Base-by-base conservation (phyloP, 2,888 invertebrate species). In the Drosophila hamatofila region DNA sequence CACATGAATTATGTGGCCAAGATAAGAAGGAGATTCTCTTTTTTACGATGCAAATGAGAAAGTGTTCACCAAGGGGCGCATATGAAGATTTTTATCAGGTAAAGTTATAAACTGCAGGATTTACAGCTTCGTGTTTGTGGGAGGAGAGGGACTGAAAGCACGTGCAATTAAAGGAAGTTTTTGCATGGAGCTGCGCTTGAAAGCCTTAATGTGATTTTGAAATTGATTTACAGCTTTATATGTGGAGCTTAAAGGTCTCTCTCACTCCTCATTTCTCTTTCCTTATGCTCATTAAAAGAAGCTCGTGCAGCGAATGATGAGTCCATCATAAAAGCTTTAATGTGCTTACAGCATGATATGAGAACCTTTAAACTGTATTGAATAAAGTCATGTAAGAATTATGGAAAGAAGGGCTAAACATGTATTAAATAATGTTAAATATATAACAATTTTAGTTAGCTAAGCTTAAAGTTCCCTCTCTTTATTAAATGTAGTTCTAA, bases 1-100 rank as follows among this genome's bases (percentile, higher is more conserved):
- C 52, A 75, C 56, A 73, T 83, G 88, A 88, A 69, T 88, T 83
- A 86, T 86, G 62, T 25, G 39, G n/a, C 16, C 4, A 25, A 37
- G 62, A 72, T 62, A 73, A 58, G 18, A 4, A 51, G 27, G 49
- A 2, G 39, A 52, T 69, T 70, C 58, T 11, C 16, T 14, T 8
- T 44, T 18, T 57, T 23, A 3, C 23, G 59, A 75, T 78, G 73
- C 23, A 65, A 72, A 75, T 72, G 39, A 18, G 37, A 59, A 71
- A 63, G 33, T 60, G 30, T 52, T 21, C 35, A 48, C 39, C 14
- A 27, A 4, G 44, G 37, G n/a, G 4, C 30, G 12, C 48, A 30
- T 12, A 39, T 59, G 30, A 55, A 64, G 67, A 73, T 74, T 48
- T 27, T 21, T 54, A 74, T 73, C 61, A 52, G 44, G 18, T 58